phyloP scores from a whole-genome alignment of 2,113 vertebrate species.

The Perca fluviatilis region DNA sequence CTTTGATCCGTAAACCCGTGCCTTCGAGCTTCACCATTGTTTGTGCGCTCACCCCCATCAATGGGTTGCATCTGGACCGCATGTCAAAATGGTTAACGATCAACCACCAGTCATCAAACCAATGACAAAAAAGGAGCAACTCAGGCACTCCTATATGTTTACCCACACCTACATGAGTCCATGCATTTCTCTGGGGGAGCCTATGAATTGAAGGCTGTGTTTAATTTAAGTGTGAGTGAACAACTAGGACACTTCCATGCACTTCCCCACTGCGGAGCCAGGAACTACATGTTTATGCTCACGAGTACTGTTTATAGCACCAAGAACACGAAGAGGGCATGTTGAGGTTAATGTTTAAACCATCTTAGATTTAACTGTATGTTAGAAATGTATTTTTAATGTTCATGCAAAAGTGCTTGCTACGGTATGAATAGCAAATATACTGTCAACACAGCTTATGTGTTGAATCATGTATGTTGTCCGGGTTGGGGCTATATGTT shows the following conservation, averaged over 20 bases:
- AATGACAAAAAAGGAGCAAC: conserved; percentile 31
- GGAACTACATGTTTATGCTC: conserved; percentile 11
- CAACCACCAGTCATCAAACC: conserved; percentile 50
- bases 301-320: conserved; percentile 10
- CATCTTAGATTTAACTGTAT: conserved; percentile 2
- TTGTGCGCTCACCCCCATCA: conserved; percentile 45
- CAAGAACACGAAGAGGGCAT: not conserved
- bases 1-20: conserved; percentile 55
- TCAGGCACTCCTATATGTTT: conserved; percentile 8
- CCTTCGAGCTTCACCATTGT: conserved; percentile 37
- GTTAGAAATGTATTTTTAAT: conserved; percentile 45
- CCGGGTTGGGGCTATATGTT: no score
- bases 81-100: conserved; percentile 50
- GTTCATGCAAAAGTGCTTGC: conserved; percentile 24
- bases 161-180: not conserved
- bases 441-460: not conserved
- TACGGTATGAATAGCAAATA: conserved; percentile 24
- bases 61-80: conserved; percentile 49
- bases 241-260: conserved; percentile 32
- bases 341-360: conserved; percentile 16
- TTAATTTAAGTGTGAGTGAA: conserved; percentile 37
- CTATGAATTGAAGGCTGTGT: not conserved
- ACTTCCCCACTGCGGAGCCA: not conserved
- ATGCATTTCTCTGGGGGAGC: not conserved
- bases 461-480: conserved; percentile 62